These are phyloP conservation scores for Chlorops oryzae DNA, from an alignment of 1,140 invertebrate species.

Conservation along the genomic window DNA sequence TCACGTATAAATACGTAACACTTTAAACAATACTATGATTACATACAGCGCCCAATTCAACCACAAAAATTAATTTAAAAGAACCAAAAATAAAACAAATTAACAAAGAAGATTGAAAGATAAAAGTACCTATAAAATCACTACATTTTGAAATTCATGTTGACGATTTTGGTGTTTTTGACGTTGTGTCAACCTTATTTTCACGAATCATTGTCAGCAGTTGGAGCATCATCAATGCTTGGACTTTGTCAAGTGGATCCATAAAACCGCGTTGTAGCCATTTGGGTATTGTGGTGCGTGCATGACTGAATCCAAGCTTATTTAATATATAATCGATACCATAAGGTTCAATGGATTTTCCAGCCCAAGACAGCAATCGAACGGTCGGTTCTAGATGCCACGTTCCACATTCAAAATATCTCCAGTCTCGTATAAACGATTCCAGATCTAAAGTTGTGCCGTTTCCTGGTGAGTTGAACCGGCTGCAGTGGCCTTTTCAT, in stretches of 20 bases:
- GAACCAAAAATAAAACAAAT: too few relatives aligned
- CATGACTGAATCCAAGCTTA: constrained; percentile 93
- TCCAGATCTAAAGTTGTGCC: constrained; percentile 35
- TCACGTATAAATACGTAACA: too few relatives aligned
- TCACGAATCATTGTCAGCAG: constrained; percentile 55
- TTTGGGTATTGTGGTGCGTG: constrained; percentile 96
- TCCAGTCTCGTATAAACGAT: constrained; percentile 59
- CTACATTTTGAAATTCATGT: neutral
- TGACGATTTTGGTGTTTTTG: neutral
- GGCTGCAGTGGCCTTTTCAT: neutral
- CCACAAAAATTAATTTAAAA: too few relatives aligned
- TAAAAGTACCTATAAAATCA: too few relatives aligned
- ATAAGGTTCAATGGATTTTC: constrained; percentile 93
- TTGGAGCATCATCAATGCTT: constrained; percentile 63
- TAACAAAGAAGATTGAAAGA: too few relatives aligned
- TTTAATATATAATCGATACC: constrained; percentile 96
- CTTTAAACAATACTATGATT: too few relatives aligned
- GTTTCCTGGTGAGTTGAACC: neutral
- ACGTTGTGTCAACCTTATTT: constrained; percentile 30
- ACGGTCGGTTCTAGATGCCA: constrained; percentile 98
- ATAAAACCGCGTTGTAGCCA: constrained; percentile 97
- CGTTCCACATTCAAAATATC: constrained; percentile 89
- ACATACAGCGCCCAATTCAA: too few relatives aligned
- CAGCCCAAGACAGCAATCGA: constrained; percentile 86
- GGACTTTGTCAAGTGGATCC: constrained; percentile 87